phyloP scores from a whole-genome alignment of 2,113 vertebrate genomes.

The Labrus mixtus region DNA sequence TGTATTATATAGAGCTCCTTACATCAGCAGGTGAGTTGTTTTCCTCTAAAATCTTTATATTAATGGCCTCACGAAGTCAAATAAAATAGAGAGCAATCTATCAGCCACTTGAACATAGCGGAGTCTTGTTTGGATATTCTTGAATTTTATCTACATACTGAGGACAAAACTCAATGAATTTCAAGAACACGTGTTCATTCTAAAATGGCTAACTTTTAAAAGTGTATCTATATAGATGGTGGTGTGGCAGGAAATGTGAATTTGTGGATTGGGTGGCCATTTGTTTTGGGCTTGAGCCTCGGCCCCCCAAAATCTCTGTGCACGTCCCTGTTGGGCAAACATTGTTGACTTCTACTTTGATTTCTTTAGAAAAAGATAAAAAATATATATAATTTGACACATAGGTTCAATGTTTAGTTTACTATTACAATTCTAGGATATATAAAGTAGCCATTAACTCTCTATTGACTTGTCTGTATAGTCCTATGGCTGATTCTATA shows the following conservation, averaged over 20 bases:
- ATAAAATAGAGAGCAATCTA: no score
- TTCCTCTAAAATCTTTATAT: no score
- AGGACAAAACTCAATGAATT: no score
- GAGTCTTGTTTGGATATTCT: no score
- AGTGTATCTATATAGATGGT: neutral
- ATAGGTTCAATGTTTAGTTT: neutral
- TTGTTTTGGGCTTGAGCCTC: neutral
- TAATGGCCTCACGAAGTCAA: no score
- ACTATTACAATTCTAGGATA: conserved; percentile 19
- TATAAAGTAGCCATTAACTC: conserved; percentile 15
- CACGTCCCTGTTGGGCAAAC: neutral
- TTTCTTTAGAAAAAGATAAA: neutral
- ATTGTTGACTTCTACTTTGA: neutral
- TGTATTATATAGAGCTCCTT: no score
- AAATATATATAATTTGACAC: neutral
- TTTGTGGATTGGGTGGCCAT: neutral
- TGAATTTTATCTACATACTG: no score
- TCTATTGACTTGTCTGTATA: neutral
- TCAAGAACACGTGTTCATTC: no score
- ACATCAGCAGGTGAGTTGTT: no score
- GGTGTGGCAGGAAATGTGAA: neutral
- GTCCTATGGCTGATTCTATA: conserved; percentile 25
- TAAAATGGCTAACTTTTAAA: no score
- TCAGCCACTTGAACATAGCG: no score
- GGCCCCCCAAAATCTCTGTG: neutral